phyloP scores from a whole-genome alignment of 2,113 vertebrate species.

The Pholis gunnellus region DNA sequence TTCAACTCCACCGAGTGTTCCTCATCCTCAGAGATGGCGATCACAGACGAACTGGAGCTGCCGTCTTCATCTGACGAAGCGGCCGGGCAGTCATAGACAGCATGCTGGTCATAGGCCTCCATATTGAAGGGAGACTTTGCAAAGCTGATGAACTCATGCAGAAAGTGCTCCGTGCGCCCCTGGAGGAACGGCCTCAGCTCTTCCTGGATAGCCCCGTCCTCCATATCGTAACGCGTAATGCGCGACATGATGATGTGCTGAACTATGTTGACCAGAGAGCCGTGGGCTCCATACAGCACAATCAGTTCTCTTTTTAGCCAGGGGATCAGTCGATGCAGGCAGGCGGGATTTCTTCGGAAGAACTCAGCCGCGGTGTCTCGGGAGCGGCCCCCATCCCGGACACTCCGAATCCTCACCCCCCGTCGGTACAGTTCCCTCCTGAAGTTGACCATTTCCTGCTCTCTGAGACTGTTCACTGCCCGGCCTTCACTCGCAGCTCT shows the following conservation, averaged over 20 bases:
- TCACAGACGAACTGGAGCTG: slow-evolving; percentile 90
- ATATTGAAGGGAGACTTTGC: slow-evolving; percentile 95
- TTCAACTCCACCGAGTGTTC: slow-evolving; percentile 67
- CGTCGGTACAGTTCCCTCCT: slow-evolving; percentile 91
- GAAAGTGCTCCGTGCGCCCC: slow-evolving; percentile 92
- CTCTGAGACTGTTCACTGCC: slow-evolving; percentile 82
- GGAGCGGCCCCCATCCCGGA: slow-evolving; percentile 91
- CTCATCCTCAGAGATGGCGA: slow-evolving; percentile 92
- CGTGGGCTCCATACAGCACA: slow-evolving; percentile 91
- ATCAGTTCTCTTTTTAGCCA: slow-evolving; percentile 94
- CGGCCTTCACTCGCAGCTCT: slow-evolving; percentile 85
- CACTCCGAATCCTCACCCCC: slow-evolving; percentile 86
- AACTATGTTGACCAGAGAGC: slow-evolving; percentile 92
- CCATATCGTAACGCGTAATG: slow-evolving; percentile 90
- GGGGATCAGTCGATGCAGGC: slow-evolving; percentile 92
- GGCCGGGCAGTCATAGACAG: slow-evolving; percentile 91
- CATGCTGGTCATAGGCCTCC: slow-evolving; percentile 93
- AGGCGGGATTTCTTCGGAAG: slow-evolving; percentile 92
- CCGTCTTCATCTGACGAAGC: slow-evolving; percentile 90
- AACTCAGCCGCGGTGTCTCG: slow-evolving; percentile 93
- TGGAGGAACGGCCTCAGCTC: slow-evolving; percentile 92
- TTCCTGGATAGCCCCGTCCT: slow-evolving; percentile 89
- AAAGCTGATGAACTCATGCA: slow-evolving; percentile 95
- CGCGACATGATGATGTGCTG: slow-evolving; percentile 95
- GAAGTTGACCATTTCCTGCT: slow-evolving; percentile 93